phyloP scores from a whole-genome alignment of 2,113 vertebrate species.

The Prunella fulvescens region DNA sequence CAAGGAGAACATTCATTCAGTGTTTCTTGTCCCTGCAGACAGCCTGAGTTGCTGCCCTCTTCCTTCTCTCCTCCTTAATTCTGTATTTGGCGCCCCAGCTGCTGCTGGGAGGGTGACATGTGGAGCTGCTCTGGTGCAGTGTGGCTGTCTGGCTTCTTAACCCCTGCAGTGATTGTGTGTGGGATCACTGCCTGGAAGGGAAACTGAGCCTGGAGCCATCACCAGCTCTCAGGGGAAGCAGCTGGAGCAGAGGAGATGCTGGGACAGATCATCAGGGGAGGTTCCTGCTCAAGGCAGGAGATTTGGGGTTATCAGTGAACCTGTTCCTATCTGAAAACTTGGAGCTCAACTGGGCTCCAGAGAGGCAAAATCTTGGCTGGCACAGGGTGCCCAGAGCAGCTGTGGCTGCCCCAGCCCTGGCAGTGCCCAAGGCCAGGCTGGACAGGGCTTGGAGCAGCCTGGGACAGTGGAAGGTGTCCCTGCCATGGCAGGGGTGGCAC shows the following conservation, averaged over 20 bases:
- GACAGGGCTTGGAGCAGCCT: neutral
- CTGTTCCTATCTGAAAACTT: neutral
- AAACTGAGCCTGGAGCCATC: neutral
- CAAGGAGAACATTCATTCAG: fast-evolving
- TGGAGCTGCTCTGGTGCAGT: neutral
- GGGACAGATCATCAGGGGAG: neutral
- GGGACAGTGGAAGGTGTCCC: fast-evolving
- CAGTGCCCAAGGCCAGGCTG: fast-evolving
- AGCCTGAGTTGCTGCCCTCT: neutral
- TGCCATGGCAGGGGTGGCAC: neutral
- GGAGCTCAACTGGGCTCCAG: neutral
- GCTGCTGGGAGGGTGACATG: neutral
- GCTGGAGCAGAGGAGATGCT: neutral
- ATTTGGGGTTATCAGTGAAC: neutral
- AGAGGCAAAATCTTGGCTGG: neutral
- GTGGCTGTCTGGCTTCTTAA: neutral
- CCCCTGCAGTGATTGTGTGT: too few species aligned
- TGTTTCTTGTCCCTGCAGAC: neutral
- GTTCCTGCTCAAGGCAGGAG: neutral
- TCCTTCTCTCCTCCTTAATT: neutral
- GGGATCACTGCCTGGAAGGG: neutral
- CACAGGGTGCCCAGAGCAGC: neutral
- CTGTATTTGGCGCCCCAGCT: neutral
- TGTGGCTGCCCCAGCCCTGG: neutral
- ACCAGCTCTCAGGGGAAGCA: neutral